phyloP scores from a whole-genome alignment of 2,888 invertebrate species.

The Acronicta aceris region DNA sequence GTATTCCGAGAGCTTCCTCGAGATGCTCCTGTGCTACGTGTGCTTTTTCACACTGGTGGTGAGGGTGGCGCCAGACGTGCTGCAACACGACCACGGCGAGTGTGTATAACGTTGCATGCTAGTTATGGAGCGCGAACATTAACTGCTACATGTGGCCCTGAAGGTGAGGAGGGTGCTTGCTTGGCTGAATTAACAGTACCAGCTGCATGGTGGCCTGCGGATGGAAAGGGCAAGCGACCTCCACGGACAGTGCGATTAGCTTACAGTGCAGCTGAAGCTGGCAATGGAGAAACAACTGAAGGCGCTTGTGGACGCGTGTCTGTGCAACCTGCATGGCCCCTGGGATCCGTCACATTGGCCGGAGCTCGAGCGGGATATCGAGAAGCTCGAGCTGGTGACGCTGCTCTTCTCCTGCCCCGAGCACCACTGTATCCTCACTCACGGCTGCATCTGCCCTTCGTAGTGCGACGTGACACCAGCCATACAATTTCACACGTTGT shows the following conservation, averaged over 20 bases:
- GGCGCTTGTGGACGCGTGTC: slow-evolving; percentile 92
- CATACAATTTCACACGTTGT: slow-evolving; percentile 94
- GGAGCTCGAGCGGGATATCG: slow-evolving; percentile 95
- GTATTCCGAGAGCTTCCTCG: slow-evolving; percentile 96
- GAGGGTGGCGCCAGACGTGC: slow-evolving; percentile 94
- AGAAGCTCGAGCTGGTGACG: slow-evolving; percentile 94
- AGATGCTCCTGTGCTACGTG: slow-evolving; percentile 97
- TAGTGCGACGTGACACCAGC: slow-evolving; percentile 92
- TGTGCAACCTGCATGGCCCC: slow-evolving; percentile 91
- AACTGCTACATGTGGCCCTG: slow-evolving; percentile 97
- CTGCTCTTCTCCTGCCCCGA: slow-evolving; percentile 96
- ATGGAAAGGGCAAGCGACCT: slow-evolving; percentile 90
- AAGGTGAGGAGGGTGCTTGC: slow-evolving; percentile 97
- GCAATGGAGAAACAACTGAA: slow-evolving; percentile 91
- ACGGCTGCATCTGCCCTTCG: slow-evolving; percentile 96
- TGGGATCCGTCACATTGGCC: slow-evolving; percentile 92
- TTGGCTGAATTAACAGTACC: slow-evolving; percentile 96
- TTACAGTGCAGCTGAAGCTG: slow-evolving; percentile 96
- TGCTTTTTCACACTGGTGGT: slow-evolving; percentile 97
- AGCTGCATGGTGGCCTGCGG: slow-evolving; percentile 96
- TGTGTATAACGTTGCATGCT: slow-evolving; percentile 95
- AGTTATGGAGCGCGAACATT: slow-evolving; percentile 90
- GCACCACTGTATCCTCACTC: slow-evolving; percentile 97
- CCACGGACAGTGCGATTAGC: slow-evolving; percentile 94
- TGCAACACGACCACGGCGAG: slow-evolving; percentile 91